Conservation (phyloP, 2,888 invertebrate species). For the Drosophila merina region DNA sequence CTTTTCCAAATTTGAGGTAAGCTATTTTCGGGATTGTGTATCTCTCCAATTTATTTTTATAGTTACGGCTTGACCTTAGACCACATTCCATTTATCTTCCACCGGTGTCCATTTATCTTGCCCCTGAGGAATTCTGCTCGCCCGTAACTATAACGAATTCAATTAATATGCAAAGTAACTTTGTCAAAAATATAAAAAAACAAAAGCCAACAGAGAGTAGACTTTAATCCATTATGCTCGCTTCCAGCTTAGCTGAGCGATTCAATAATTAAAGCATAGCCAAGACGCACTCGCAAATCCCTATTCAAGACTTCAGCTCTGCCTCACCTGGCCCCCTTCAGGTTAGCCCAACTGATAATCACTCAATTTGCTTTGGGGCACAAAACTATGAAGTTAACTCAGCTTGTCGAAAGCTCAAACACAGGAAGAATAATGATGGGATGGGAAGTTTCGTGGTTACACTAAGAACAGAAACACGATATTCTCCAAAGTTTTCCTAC, state of each 20-base stretch:
- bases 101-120: not conserved
- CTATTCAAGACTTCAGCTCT: not conserved
- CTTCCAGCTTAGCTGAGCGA: slow-evolving; percentile 27
- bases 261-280: slow-evolving; percentile 46
- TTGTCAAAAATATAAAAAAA: slow-evolving; percentile 24
- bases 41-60: not conserved
- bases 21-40: not conserved
- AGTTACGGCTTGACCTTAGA: slow-evolving; percentile 8
- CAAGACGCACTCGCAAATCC: slow-evolving; percentile 57
- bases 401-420: slow-evolving; percentile 52
- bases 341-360: slow-evolving; percentile 76
- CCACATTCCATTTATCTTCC: slow-evolving; percentile 17
- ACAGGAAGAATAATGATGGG: not conserved
- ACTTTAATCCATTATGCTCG: slow-evolving; percentile 17
- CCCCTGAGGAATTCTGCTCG: not conserved
- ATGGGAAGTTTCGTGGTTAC: not conserved
- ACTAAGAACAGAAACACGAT: not conserved
- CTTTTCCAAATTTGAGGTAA: not conserved
- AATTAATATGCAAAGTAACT: slow-evolving; percentile 49
- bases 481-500: not conserved
- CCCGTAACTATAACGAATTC: slow-evolving; percentile 38
- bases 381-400: slow-evolving; percentile 72
- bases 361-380: slow-evolving; percentile 74
- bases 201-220: slow-evolving; percentile 1
- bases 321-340: slow-evolving; percentile 17